Evolutionary conservation across 2,797 vertebrate species (phyloP).

Genomic region (Myioborus miniatus): DNA sequence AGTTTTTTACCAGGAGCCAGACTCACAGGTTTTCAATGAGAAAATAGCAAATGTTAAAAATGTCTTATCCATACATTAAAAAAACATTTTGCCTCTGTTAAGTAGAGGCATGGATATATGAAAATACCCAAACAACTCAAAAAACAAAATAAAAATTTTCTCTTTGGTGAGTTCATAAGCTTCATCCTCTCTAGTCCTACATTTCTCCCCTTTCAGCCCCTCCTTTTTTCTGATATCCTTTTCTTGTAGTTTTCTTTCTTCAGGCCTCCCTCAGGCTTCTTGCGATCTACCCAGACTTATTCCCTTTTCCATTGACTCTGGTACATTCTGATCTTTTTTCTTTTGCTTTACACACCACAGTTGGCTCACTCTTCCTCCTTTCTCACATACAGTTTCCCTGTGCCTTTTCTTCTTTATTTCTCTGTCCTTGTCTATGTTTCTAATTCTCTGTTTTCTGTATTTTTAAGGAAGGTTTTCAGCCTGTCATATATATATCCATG

Average conservation of each 20-base stretch:
- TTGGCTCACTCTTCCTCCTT: neutral
- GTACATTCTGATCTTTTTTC: slow-evolving; percentile 47
- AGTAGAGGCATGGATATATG: neutral
- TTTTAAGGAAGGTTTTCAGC: neutral
- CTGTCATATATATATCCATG: neutral
- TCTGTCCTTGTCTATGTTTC: neutral
- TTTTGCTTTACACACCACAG: neutral
- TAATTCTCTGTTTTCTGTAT: neutral
- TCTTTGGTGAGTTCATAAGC: neutral
- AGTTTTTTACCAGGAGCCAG: neutral
- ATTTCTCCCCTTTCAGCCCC: neutral
- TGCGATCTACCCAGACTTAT: neutral
- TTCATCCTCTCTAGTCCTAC: neutral
- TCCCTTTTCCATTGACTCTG: slow-evolving; percentile 13
- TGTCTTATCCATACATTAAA: rapidly evolving
- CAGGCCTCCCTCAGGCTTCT: slow-evolving; percentile 49
- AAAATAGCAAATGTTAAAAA: neutral
- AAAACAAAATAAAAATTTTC: neutral
- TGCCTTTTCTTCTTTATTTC: neutral
- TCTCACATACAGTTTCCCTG: neutral
- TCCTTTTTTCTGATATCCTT: slow-evolving; percentile 20
- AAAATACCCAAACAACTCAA: neutral
- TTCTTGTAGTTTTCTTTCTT: slow-evolving; percentile 51
- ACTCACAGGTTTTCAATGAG: neutral
- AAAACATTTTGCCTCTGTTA: neutral